Base-by-base conservation (phyloP, 2,113 vertebrate species). In the Polypterus senegalus region DNA sequence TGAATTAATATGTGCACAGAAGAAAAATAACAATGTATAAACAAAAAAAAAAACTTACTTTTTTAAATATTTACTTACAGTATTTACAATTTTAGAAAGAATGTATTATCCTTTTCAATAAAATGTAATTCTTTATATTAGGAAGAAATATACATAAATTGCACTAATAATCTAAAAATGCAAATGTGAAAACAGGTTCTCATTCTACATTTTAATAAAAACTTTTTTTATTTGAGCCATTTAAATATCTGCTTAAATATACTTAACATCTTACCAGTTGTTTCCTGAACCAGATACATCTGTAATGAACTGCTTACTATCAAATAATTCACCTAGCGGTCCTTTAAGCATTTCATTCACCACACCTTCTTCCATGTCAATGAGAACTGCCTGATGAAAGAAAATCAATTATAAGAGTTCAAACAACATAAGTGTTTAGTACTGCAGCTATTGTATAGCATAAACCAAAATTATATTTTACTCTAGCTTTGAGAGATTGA, bases 351-450 rank as follows among this genome's bases (percentile, higher is more conserved):
- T 88, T 85, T 92, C 83, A 69, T 92, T 94, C 57, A 99, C 88
- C 59, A 98, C 95, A 1, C 95, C 93, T 81, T 98, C 95, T 73
- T 99, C 96, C 96, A 97, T 99, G 72, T 99, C 96, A 78, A 99
- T 88, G 77, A 99, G 77, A 51, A 98, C 83, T 0, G 95, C 96
- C 96, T 98, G 73, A 47, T 59, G 74, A 71, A 68, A 79, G 59
- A 70, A 10, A 60, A 9, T 10, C 8, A 9, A 27, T 27, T 27
- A 27, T 27, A 27, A 27, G 27, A 27, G 27, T 27, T 27, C 46
- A 43, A 45, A 58, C 8, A 7, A 5, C 8, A 58, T 43, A 57
- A 2, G 46, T 58, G 46, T 8, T 7, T 45, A 58, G 9, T 43
- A 45, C 44, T 27, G 3, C 7, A 3, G 11, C 53, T 62, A 54